Percentiles rank a stretch among this genome's conserved stretches.
Evolutionary conservation across 2,888 invertebrate species (phyloP).

Genomic region (Pardosa pseudoannulata): DNA sequence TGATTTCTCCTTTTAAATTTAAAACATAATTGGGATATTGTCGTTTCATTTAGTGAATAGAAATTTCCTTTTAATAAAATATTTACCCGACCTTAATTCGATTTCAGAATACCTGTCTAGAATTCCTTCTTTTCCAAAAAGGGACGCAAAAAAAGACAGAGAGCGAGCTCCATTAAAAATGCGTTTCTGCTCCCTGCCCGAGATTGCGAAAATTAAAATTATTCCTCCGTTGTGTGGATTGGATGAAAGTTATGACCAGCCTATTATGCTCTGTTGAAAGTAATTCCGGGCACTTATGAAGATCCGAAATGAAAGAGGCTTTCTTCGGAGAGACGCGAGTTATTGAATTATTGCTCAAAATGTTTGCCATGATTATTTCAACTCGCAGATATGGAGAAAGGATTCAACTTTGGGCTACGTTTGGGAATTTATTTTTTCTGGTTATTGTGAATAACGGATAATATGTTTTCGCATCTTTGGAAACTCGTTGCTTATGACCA

Average conservation of each 20-base stretch:
- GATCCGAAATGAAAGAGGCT: conserved; percentile 29
- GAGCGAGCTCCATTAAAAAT: conserved; percentile 11
- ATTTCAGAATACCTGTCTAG: neutral
- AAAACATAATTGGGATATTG: no score
- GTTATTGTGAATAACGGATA: no score
- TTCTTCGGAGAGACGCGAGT: neutral
- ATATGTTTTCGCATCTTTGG: no score
- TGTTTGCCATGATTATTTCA: neutral
- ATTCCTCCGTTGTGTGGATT: conserved; percentile 13
- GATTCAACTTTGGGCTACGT: no score
- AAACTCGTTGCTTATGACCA: no score
- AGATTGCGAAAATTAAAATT: conserved; percentile 8
- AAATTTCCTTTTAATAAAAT: neutral
- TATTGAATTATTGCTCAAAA: conserved; percentile 32
- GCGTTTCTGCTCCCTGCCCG: neutral
- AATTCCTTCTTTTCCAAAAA: neutral
- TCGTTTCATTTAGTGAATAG: neutral
- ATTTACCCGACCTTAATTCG: neutral
- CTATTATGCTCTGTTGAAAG: neutral
- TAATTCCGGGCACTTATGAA: neutral
- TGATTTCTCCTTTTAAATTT: no score
- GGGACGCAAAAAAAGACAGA: neutral
- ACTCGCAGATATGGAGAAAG: neutral
- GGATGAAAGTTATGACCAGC: neutral
- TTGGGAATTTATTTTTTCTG: no score